These are phyloP conservation scores for Lysandra bellargus DNA, from an alignment of 2,888 invertebrate species.

Conservation along the genomic window DNA sequence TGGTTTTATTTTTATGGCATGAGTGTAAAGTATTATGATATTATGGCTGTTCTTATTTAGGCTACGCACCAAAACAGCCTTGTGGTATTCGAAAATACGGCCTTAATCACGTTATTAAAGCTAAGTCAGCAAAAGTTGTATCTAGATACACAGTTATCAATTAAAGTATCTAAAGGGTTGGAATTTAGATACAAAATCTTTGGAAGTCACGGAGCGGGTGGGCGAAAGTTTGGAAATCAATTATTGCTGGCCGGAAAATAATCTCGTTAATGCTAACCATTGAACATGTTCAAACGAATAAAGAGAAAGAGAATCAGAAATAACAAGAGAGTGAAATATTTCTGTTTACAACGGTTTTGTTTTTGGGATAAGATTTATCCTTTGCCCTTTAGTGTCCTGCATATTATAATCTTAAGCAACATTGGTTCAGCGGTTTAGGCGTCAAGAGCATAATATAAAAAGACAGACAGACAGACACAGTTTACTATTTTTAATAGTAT, in stretches of 20 bases:
- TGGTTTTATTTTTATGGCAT: too few relatives aligned
- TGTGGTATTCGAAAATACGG: background rate
- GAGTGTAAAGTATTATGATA: too few relatives aligned
- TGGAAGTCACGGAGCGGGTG: background rate
- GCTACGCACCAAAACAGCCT: background rate
- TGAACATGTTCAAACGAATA: background rate
- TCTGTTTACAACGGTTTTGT: too few relatives aligned
- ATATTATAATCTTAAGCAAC: too few relatives aligned
- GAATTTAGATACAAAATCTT: background rate
- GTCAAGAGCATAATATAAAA: too few relatives aligned
- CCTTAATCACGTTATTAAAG: background rate
- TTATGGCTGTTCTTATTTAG: too few relatives aligned
- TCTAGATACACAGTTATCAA: background rate
- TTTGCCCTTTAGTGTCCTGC: too few relatives aligned
- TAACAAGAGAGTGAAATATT: background rate
- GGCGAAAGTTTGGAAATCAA: background rate
- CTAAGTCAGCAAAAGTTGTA: background rate
- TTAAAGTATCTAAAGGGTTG: background rate
- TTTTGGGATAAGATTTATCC: too few relatives aligned
- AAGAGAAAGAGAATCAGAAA: background rate
- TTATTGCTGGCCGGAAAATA: constrained; percentile 1
- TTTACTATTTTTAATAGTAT: too few relatives aligned
- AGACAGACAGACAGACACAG: background rate
- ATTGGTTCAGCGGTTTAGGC: too few relatives aligned
- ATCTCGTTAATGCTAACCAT: background rate